These are phyloP conservation scores for Nannoperca obscura DNA, from an alignment of 2,797 vertebrate species.

Conservation along the genomic window DNA sequence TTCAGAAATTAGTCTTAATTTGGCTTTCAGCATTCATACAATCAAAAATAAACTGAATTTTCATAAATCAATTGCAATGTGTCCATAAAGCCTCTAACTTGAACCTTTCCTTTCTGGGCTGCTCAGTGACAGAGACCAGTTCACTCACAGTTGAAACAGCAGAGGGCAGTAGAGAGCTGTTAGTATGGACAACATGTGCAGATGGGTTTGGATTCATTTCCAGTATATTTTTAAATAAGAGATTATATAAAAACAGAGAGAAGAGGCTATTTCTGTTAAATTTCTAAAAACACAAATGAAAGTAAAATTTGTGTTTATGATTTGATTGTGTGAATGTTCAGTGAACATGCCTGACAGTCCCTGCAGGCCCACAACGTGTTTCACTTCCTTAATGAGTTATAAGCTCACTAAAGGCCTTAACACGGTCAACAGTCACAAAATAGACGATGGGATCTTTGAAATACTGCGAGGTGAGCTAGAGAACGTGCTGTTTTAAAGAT, in stretches of 20 bases:
- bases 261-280: not conserved
- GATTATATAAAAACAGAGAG: not conserved
- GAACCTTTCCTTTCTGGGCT: not conserved
- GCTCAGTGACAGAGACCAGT: not conserved
- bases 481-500: not conserved
- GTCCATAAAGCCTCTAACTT: no score
- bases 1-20: not conserved
- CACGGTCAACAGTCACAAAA: not conserved
- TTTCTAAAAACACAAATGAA: not conserved
- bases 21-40: not conserved
- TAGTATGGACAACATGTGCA: not conserved
- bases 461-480: not conserved
- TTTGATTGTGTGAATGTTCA: not conserved
- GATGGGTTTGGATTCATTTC: not conserved
- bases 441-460: not conserved
- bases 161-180: slow-evolving; percentile 60
- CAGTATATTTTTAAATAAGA: not conserved
- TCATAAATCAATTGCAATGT: no score
- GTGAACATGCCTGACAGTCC: not conserved
- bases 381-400: not conserved
- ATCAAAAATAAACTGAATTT: no score
- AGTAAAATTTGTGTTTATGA: not conserved
- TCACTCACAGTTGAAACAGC: slow-evolving; percentile 37
- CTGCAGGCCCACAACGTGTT: not conserved
- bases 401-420: not conserved